Base-by-base conservation (phyloP, 2,797 vertebrate genomes). In the Dromococcyx pavoninus region DNA sequence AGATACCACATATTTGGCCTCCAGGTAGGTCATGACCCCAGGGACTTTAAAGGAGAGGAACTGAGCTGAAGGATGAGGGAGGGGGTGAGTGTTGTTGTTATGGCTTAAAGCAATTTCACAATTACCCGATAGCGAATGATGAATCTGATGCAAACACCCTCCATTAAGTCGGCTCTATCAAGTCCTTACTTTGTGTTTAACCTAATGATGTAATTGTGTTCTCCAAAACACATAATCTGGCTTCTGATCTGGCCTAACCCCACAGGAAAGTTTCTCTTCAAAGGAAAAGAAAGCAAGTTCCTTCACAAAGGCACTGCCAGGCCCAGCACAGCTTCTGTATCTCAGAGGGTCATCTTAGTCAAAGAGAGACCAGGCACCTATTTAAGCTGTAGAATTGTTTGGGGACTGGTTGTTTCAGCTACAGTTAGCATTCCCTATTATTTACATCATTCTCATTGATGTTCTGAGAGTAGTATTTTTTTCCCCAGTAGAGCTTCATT, bases 31-130 rank as follows among this genome's bases (percentile, higher is more conserved):
- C 95, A 94, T 72, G 95, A 96, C 96, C 95, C 88, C 93, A 77
- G 71, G 30, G 86, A 96, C 96, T 96, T 97, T 96, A 97, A 96
- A 96, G 90, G 88, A 96, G 83, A 96, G 94, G 96, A 96, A 96
- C 95, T 83, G 83, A 95, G 88, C 27, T 51, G 83, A 83, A 95
- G 94, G 91, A 91, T 94, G 94, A 90, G 77, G 88, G 91, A 93
- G 94, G 94, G 86, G 72, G 91, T 54, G 80, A 93, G 48, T 91
- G 91, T 64, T 95, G 93, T 93, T 95, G 94, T 95, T 96, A 86
- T 94, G 95, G 95, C 94, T 96, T 96, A 95, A 91, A 96, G 96
- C 95, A 94, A 96, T 97, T 97, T 97, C 95, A 96, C 95, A 96
- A 97, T 95, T 96, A 94, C 94, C 96, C 94, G 96, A 97, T 94